Evolutionary conservation across 2,888 invertebrate genomes (phyloP).

Genomic region (Tachina lurida): DNA sequence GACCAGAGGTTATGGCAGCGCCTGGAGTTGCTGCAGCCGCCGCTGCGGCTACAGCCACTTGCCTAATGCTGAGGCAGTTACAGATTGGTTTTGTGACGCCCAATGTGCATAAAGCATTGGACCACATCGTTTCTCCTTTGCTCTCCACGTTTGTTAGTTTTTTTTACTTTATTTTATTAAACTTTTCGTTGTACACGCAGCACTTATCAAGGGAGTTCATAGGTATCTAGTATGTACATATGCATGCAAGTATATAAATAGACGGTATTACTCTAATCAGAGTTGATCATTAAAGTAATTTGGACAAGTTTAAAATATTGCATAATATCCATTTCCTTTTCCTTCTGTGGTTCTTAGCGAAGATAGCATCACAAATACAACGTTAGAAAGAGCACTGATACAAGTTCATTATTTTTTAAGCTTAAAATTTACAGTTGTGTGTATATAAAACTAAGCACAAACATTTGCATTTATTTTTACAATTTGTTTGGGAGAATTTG

Average conservation of each 20-base stretch:
- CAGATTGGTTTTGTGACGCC: constrained; percentile 83
- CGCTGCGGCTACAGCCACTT: constrained; percentile 81
- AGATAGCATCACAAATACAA: not conserved
- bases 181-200: constrained; percentile 25
- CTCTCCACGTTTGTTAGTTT: constrained; percentile 77
- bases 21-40: constrained; percentile 78
- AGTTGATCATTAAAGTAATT: constrained; percentile 62
- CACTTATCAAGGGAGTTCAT: constrained; percentile 34
- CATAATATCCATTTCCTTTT: constrained; percentile 6
- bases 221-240: not conserved
- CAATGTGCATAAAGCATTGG: constrained; percentile 83
- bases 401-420: not conserved
- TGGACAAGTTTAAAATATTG: constrained; percentile 41
- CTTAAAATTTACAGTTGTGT: not conserved
- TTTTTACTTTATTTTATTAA: constrained; percentile 45
- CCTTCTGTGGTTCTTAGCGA: not conserved
- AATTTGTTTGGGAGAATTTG: not conserved
- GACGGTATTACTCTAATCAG: constrained; percentile 39
- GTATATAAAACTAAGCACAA: not conserved
- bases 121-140: constrained; percentile 83
- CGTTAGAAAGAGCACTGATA: not conserved
- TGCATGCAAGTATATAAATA: not conserved
- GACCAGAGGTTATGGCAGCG: constrained; percentile 79
- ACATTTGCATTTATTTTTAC: not conserved
- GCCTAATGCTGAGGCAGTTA: constrained; percentile 83